These are phyloP conservation scores for Euzetes globulus DNA, from an alignment of 2,888 invertebrate species.

Conservation along the genomic window DNA sequence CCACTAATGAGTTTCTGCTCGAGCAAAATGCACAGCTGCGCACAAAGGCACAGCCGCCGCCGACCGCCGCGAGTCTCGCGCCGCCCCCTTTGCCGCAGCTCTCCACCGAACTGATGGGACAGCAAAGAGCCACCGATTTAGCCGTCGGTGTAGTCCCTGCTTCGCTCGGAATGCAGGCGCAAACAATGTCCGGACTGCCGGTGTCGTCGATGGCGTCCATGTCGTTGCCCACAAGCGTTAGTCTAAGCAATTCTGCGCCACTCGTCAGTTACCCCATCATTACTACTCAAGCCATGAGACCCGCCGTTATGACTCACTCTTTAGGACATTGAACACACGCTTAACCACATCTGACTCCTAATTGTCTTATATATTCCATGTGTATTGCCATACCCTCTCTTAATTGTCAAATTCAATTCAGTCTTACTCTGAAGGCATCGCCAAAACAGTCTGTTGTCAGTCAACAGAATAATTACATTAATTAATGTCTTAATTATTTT, in stretches of 20 bases:
- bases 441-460: too few relatives aligned
- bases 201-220: conserved; percentile 34
- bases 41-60: conserved; percentile 1
- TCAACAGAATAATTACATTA: too few relatives aligned
- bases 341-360: background rate
- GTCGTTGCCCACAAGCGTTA: conserved; percentile 33
- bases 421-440: too few relatives aligned
- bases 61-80: background rate
- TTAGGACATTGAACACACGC: background rate
- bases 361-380: background rate
- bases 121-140: conserved; percentile 17
- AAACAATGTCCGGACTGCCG: background rate
- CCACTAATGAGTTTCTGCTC: conserved; percentile 68
- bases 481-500: too few relatives aligned
- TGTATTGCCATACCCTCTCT: too few relatives aligned
- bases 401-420: background rate
- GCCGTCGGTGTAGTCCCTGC: conserved; percentile 22
- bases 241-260: conserved; percentile 26
- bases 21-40: conserved; percentile 68
- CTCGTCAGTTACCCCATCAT: conserved; percentile 30
- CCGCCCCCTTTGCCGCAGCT: conserved; percentile 21
- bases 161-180: conserved; percentile 21
- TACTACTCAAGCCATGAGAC: conserved; percentile 25
- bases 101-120: conserved; percentile 17
- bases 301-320: conserved; percentile 16